Evolutionary conservation across 2,888 invertebrate genomes (phyloP).

Genomic region (Drosophila testacea): DNA sequence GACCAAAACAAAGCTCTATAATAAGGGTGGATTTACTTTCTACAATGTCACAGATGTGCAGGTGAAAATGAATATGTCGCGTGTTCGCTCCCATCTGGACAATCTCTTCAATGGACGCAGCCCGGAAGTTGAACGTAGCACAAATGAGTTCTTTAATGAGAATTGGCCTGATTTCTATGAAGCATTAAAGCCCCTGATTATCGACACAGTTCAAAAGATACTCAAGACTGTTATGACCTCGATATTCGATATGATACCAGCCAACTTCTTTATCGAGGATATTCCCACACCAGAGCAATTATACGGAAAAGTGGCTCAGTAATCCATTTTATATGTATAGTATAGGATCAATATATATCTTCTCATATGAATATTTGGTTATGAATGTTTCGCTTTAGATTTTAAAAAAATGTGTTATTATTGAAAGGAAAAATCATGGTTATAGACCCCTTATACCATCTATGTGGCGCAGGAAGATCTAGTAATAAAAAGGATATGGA

Average conservation of each 20-base stretch:
- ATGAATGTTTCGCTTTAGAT: too few species aligned
- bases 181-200: conserved; percentile 88
- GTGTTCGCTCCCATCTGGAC: conserved; percentile 88
- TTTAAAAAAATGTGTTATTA: too few species aligned
- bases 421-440: too few species aligned
- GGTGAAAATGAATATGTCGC: conserved; percentile 88
- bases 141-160: conserved; percentile 89
- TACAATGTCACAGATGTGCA: conserved; percentile 88
- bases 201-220: conserved; percentile 89
- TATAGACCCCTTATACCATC: too few species aligned
- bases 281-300: conserved; percentile 82
- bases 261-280: conserved; percentile 89
- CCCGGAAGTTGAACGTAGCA: conserved; percentile 87
- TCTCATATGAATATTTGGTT: too few species aligned
- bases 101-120: conserved; percentile 87
- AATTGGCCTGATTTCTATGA: conserved; percentile 90
- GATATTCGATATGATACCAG: conserved; percentile 89
- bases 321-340: too few species aligned
- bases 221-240: conserved; percentile 88
- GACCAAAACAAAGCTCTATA: conserved; percentile 88
- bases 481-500: too few species aligned
- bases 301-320: conserved; percentile 42
- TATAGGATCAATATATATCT: too few species aligned
- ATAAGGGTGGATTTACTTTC: conserved; percentile 88
- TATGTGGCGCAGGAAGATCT: too few species aligned